These are phyloP conservation scores for Nautilus pompilius DNA, from an alignment of 1,140 invertebrate species.

Conservation along the genomic window DNA sequence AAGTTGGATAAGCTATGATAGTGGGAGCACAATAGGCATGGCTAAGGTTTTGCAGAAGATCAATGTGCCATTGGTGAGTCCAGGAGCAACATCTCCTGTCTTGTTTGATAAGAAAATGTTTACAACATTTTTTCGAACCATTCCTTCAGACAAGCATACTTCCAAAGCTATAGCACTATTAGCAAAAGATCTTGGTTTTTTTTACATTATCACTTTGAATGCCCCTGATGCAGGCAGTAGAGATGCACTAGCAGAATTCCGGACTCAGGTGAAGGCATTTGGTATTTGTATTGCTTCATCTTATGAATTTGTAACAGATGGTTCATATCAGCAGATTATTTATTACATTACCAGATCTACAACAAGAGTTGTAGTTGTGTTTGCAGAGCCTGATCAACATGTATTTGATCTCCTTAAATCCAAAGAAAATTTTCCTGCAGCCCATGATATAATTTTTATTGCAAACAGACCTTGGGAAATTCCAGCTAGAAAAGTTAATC, in stretches of 20 bases:
- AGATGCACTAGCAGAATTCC: conserved; percentile 25
- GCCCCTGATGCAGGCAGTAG: conserved; percentile 32
- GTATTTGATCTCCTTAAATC: conserved; percentile 28
- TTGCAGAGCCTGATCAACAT: conserved; percentile 34
- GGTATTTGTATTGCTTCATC: conserved; percentile 42
- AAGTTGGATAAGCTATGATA: conserved; percentile 42
- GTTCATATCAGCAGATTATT: conserved; percentile 28
- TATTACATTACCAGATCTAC: conserved; percentile 27
- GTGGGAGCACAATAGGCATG: conserved; percentile 33
- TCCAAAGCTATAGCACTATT: conserved; percentile 65
- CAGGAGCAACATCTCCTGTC: conserved; percentile 64
- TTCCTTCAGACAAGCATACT: conserved; percentile 75
- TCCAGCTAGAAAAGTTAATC: not conserved
- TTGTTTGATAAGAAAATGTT: conserved; percentile 72
- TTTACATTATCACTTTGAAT: conserved; percentile 41
- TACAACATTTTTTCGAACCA: conserved; percentile 74
- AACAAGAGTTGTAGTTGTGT: conserved; percentile 44
- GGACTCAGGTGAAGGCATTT: conserved; percentile 19
- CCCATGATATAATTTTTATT: conserved; percentile 29
- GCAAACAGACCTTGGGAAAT: conserved; percentile 28
- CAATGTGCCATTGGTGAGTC: conserved; percentile 31
- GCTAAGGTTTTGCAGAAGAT: conserved; percentile 25
- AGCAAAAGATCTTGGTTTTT: conserved; percentile 27
- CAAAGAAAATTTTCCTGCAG: conserved; percentile 13
- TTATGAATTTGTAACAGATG: conserved; percentile 47